Conservation (phyloP, 2,888 invertebrate genomes). For the Chamaedrilus cognettii region DNA sequence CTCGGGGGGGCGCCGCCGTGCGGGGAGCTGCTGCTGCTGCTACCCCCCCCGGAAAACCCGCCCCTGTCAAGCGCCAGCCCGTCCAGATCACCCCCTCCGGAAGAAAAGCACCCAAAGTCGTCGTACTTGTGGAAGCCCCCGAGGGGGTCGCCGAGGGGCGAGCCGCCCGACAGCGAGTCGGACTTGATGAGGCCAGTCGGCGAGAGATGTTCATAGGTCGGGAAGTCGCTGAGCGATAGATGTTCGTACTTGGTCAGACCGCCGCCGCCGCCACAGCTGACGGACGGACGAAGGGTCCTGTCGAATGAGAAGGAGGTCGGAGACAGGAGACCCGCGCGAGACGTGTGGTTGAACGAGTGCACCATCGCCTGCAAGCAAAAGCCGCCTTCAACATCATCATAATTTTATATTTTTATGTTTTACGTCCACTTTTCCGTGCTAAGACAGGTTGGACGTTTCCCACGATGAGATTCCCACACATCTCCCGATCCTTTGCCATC, state of each 20-base stretch:
- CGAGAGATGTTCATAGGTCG: background rate
- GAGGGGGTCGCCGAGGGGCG: too few species aligned
- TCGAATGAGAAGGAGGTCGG: background rate
- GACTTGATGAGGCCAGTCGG: background rate
- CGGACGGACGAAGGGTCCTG: background rate
- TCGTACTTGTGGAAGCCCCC: background rate
- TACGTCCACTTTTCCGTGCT: too few species aligned
- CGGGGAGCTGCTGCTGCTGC: too few species aligned
- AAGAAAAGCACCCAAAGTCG: background rate
- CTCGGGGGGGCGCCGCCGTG: too few species aligned
- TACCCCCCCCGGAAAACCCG: too few species aligned
- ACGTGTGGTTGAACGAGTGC: background rate
- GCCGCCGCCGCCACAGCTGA: background rate
- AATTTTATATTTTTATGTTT: too few species aligned
- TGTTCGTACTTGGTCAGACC: background rate
- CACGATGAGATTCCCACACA: too few species aligned
- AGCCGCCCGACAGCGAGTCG: background rate
- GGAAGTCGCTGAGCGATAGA: background rate
- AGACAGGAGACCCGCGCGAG: background rate
- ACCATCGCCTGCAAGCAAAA: conserved; percentile 5
- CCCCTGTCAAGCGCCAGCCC: too few species aligned
- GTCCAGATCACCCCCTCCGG: too few species aligned
- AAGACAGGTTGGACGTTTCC: too few species aligned
- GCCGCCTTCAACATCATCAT: too few species aligned
- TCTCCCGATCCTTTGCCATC: too few species aligned